Evolutionary conservation across 37 sponge, comb jelly and placozoan species (phyloP), one percentile per base, ranked within the genome.

Genomic region (Cliona cf. orientalis): DNA sequence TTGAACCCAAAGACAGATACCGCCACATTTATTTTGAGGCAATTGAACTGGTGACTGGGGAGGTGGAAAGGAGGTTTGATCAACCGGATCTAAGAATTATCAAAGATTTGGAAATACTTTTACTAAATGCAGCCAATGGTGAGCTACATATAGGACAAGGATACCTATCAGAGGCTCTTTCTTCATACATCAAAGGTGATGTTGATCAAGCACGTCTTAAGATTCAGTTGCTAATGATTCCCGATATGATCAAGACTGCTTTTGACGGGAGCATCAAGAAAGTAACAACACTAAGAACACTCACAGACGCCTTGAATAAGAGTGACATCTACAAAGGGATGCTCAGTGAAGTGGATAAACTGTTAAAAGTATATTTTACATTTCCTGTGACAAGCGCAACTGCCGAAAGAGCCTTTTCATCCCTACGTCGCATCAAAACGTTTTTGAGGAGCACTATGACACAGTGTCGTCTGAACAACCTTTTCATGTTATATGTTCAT

Each of bases 11-110:
- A 61, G 78, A 69, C 0, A 77, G 46, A 62, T 70, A 78, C 45
- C 25, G 79, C 14, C 86, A 78, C 26, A 69, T 69, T 41, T 84
- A 84, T 35, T 84, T 76, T 37, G 69, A 84, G 68, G 69, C 40
- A 38, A 21, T 77, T 17, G 86, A 85, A 33, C 35, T 64, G 22
- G 78, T 72, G 39, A 44, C 38, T 21, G 63, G 78, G 2, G 86
- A 85, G 44, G 69, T 85, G 7, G 70, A 85, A 38, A 70, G 44
- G 45, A 31, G 78, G 45, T 85, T 85, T 69, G 62, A 71, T 42
- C 78, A 85, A 31, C 12, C 43, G 23, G 86, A 85, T 69, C 46
- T 85, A 60, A 44, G 29, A 26, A 29, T 60, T 41, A 46, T 71
- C 43, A 29, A 37, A 26, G 72, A 25, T 5, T 25, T 71, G 5